These are phyloP conservation scores for Lamellibrachia luymesi DNA, from an alignment of 1,140 invertebrate species.

Conservation along the genomic window DNA sequence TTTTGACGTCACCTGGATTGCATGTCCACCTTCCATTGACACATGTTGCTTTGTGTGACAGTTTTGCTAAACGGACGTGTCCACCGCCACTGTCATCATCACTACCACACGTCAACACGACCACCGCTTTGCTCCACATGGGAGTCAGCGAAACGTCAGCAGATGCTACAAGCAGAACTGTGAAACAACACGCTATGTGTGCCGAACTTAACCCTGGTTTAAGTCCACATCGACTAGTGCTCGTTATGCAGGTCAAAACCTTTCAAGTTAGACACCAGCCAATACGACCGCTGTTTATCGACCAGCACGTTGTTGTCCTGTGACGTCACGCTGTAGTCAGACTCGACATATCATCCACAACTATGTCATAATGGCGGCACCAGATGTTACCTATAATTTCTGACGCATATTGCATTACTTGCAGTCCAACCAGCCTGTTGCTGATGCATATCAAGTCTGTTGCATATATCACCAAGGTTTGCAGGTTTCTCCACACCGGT, in stretches of 20 bases:
- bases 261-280: background rate
- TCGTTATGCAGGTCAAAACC: background rate
- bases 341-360: background rate
- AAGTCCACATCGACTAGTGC: background rate
- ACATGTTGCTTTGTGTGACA: no score
- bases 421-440: background rate
- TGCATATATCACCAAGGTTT: background rate
- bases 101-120: background rate
- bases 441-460: background rate
- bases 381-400: background rate
- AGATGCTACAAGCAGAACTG: no score
- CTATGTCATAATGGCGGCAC: background rate
- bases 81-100: no score
- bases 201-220: background rate
- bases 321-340: background rate
- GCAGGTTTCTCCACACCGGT: no score
- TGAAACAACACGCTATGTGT: background rate
- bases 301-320: background rate
- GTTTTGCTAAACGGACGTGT: no score
- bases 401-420: background rate
- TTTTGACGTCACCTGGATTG: no score
- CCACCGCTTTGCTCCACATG: background rate
- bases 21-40: no score
- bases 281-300: background rate
- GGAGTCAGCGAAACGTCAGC: background rate